Base-by-base conservation (phyloP, 2,797 vertebrate species). In the Carapus acus region DNA sequence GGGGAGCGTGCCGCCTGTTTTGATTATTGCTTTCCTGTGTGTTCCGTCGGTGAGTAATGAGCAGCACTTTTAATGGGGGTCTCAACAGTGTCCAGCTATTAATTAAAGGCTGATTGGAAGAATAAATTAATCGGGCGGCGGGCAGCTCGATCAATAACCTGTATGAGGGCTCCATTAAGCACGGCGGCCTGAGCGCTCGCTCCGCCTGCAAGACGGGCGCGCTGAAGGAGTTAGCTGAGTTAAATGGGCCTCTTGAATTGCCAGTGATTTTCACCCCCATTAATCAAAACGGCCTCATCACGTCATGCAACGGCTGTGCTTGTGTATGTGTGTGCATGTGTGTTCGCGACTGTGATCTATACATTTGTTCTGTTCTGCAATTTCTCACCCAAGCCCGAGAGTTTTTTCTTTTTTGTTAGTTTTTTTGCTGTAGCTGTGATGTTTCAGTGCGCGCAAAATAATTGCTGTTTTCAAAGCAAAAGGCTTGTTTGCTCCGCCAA, bases 71-170 rank as follows among this genome's bases (percentile, higher is more conserved):
- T 80, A 83, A 83, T 81, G 68, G 80, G 74, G 80, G 79, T 74
- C 80, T 85, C 66, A 77, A 65, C 61, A 77, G 71, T 81, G 78
- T 83, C 81, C 81, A 80, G 77, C 79, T 83, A 86, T 88, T 88
- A 88, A 88, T 88, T 87, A 87, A 86, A 84, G 73, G 84, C 84
- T 86, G 83, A 89, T 87, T 89, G 82, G 83, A 84, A 87, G 82
- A 88, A 88, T 88, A 88, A 88, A 88, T 88, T 86, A 86, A 88
- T 87, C 84, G 85, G 74, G 77, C 78, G 65, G 83, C 66, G 79
- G 83, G 76, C 68, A 36, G 64, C 74, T 78, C 50, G 81, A 90
- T 88, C 86, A 86, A 88, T 89, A 88, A 85, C 76, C 74, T 80
- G 83, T 85, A 82, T 85, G 79, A 85, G 76, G 76, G 79, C 81